Evolutionary conservation across 2,113 vertebrate species (phyloP).

Genomic region (Centrocercus urophasianus): DNA sequence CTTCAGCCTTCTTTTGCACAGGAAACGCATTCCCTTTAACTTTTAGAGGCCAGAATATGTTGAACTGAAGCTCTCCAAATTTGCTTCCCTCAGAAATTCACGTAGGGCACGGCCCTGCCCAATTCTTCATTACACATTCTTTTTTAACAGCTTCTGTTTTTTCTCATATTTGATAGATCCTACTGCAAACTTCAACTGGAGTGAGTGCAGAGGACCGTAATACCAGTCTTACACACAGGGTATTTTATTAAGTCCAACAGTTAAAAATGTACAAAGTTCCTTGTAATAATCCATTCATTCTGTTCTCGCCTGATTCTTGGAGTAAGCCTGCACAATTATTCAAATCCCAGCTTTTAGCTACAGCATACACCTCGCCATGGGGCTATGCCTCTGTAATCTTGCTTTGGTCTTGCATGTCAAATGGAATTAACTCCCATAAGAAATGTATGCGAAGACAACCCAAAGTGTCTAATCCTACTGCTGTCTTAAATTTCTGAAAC

Average conservation of each 20-base stretch:
- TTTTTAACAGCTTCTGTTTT: conserved; percentile 75
- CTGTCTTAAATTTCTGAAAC: conserved; percentile 97
- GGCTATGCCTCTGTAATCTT: conserved; percentile 97
- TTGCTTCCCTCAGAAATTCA: conserved; percentile 68
- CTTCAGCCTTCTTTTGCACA: conserved; percentile 60
- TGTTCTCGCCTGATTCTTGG: conserved; percentile 96
- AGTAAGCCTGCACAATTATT: conserved; percentile 99
- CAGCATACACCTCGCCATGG: conserved; percentile 97
- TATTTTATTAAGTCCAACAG: conserved; percentile 92
- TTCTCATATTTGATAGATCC: conserved; percentile 73
- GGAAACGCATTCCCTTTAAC: conserved; percentile 61
- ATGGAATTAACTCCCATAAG: conserved; percentile 99
- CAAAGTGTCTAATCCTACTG: conserved; percentile 97
- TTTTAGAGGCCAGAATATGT: conserved; percentile 70
- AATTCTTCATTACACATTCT: conserved; percentile 77
- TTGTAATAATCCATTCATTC: conserved; percentile 99
- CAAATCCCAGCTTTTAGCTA: conserved; percentile 99
- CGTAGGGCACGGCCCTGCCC: conserved; percentile 61
- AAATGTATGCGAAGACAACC: conserved; percentile 97
- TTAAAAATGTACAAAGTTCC: conserved; percentile 94
- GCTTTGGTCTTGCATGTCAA: conserved; percentile 99
- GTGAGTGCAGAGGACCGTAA: conserved; percentile 76
- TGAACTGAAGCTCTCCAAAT: conserved; percentile 68
- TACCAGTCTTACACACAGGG: conserved; percentile 76
- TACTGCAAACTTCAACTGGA: conserved; percentile 75